These are phyloP conservation scores for Heteractis magnifica DNA, from an alignment of 92 coral and sea anemone species.

Conservation along the genomic window DNA sequence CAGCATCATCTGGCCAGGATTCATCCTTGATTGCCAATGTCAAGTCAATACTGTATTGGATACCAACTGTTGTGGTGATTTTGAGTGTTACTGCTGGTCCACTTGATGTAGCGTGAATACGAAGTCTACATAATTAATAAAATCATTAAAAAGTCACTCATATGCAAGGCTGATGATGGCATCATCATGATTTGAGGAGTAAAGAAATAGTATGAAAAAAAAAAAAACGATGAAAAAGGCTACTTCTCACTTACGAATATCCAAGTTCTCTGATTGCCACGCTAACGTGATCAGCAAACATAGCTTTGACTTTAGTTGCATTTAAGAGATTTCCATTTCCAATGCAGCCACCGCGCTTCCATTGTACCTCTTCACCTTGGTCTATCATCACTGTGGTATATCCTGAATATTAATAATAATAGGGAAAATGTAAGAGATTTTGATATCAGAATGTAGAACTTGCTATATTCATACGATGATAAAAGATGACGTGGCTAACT, in stretches of 20 bases:
- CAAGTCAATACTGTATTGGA: conserved; percentile 55
- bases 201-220: not conserved
- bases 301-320: conserved; percentile 42
- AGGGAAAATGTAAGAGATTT: no score
- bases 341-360: conserved; percentile 43
- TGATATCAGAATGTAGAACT: no score
- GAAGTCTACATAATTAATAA: not conserved
- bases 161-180: no score
- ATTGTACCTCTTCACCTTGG: conserved; percentile 28
- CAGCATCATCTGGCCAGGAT: conserved; percentile 68
- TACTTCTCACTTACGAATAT: not conserved
- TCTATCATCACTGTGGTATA: conserved; percentile 58
- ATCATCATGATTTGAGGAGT: no score
- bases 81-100: conserved; percentile 75
- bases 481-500: not conserved
- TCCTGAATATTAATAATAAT: conserved; percentile 20
- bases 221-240: not conserved
- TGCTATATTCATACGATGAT: no score
- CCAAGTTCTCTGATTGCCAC: conserved; percentile 19
- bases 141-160: no score
- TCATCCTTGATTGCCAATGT: conserved; percentile 56
- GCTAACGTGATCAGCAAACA: conserved; percentile 42
- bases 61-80: no score
- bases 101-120: conserved; percentile 16
- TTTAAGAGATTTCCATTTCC: conserved; percentile 38